Evolutionary conservation across 2,888 invertebrate species (phyloP).

Genomic region (Drosophila emarginata): DNA sequence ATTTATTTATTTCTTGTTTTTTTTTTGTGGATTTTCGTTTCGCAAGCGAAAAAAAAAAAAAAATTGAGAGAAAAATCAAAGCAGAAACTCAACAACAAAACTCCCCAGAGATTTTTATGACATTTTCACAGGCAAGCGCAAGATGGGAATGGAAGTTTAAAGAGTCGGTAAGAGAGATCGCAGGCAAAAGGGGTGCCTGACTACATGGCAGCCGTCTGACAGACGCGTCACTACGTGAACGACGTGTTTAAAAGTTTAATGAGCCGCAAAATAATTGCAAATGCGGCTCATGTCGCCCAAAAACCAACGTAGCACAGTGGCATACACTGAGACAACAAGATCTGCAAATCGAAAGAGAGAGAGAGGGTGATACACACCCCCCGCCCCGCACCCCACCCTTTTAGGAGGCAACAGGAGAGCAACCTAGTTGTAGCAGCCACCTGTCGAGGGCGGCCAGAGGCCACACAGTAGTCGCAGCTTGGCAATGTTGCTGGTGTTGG

Average conservation of each 20-base stretch:
- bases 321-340: constrained; percentile 19
- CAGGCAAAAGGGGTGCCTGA: constrained; percentile 31
- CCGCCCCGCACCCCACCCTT: too few species aligned
- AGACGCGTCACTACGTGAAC: constrained; percentile 77
- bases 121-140: constrained; percentile 71
- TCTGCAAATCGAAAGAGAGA: neutral
- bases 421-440: constrained; percentile 37
- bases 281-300: constrained; percentile 70
- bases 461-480: constrained; percentile 36
- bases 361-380: constrained; percentile 52
- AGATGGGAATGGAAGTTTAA: constrained; percentile 25
- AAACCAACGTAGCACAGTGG: constrained; percentile 58
- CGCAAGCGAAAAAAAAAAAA: constrained; percentile 68
- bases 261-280: constrained; percentile 80
- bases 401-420: constrained; percentile 33
- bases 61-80: constrained; percentile 54
- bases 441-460: constrained; percentile 67
- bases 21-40: constrained; percentile 48
- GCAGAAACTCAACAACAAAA: constrained; percentile 45
- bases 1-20: neutral
- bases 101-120: constrained; percentile 78
- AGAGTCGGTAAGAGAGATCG: constrained; percentile 12
- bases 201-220: constrained; percentile 73
- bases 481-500: constrained; percentile 42
- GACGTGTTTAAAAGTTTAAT: constrained; percentile 81